Evolutionary conservation across 1,140 invertebrate species (phyloP).

Genomic region (Pogonomyrmex barbatus): DNA sequence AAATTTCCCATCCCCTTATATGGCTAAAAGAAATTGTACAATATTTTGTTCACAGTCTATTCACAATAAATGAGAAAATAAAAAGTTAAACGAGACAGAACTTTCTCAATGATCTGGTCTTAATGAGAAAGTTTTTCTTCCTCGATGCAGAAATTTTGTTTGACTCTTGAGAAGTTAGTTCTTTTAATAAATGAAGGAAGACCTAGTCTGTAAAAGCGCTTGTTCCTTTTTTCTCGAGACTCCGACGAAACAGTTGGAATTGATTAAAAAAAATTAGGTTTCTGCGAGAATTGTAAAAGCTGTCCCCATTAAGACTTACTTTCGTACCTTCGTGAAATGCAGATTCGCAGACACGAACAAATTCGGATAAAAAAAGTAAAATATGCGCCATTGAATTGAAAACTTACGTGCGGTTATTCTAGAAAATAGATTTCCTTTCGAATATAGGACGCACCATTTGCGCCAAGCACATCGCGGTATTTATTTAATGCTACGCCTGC

Average conservation of each 20-base stretch:
- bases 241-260: constrained; percentile 52
- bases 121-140: constrained; percentile 60
- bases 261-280: constrained; percentile 61
- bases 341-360: constrained; percentile 24
- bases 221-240: constrained; percentile 25
- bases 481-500: constrained; percentile 36
- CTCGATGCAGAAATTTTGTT: constrained; percentile 51
- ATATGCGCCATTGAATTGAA: not conserved
- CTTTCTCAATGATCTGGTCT: constrained; percentile 35
- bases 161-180: constrained; percentile 51
- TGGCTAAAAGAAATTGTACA: not conserved
- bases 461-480: constrained; percentile 31
- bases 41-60: not conserved
- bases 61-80: constrained; percentile 12
- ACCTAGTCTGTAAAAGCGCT: constrained; percentile 44
- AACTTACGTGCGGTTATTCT: not conserved
- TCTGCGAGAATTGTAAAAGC: constrained; percentile 42
- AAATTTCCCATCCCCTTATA: not conserved
- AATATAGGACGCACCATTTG: not conserved
- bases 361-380: constrained; percentile 4
- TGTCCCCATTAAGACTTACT: constrained; percentile 33
- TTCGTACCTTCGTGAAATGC: constrained; percentile 12
- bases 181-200: constrained; percentile 59
- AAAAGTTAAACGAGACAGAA: constrained; percentile 18
- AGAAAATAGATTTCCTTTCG: constrained; percentile 25